Evolutionary conservation across 2,113 vertebrate species (phyloP).

Genomic region (Vimba vimba): DNA sequence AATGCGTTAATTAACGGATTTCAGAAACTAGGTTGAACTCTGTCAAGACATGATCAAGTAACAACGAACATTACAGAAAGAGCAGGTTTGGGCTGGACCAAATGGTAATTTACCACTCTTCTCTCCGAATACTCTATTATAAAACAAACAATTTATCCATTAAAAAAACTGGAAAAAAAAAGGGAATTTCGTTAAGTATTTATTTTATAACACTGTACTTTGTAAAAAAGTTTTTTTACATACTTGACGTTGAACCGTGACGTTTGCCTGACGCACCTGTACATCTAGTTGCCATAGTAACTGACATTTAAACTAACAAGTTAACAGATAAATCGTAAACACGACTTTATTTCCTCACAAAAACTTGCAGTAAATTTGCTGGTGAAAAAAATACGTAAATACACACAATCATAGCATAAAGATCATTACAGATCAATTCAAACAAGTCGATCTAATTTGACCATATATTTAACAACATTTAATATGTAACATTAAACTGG

Average conservation of each 20-base stretch:
- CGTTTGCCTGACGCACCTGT: background rate
- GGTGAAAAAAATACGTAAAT: background rate
- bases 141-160: background rate
- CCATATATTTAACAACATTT: background rate
- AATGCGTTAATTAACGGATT: background rate
- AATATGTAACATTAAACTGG: background rate
- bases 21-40: background rate
- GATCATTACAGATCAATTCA: background rate
- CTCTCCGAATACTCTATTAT: background rate
- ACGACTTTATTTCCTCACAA: background rate
- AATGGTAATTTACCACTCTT: background rate
- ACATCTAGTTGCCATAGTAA: background rate
- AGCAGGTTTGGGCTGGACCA: constrained; percentile 3
- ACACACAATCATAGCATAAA: background rate
- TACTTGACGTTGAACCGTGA: background rate
- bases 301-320: background rate
- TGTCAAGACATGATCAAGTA: constrained; percentile 5
- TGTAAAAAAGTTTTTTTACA: background rate
- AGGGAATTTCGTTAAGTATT: background rate
- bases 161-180: no score
- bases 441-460: background rate
- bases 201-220: background rate
- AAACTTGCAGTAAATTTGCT: background rate
- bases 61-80: background rate
- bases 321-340: background rate